phyloP scores from a whole-genome alignment of 2,888 invertebrate species.

The Euphydryas editha region DNA sequence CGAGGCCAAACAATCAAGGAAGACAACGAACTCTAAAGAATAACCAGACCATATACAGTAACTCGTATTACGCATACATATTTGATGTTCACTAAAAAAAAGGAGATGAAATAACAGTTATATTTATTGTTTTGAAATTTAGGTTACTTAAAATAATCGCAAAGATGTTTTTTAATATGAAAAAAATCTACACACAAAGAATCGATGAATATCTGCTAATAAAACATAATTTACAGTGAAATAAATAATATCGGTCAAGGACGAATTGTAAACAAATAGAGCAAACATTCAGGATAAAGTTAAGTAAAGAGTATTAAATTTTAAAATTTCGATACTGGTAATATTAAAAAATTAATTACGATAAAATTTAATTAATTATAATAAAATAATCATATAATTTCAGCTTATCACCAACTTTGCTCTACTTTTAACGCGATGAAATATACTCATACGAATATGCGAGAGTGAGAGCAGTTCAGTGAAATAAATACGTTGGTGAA shows the following conservation, averaged over 20 bases:
- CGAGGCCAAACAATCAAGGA: constrained; percentile 9
- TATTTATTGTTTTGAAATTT: neutral
- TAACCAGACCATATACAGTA: constrained; percentile 5
- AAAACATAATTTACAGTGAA: neutral
- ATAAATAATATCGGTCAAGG: constrained; percentile 1
- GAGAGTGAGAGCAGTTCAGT: too few relatives aligned
- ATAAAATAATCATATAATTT: neutral
- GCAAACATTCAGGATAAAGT: neutral
- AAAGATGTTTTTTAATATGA: neutral
- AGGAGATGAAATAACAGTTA: neutral
- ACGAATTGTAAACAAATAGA: constrained; percentile 2
- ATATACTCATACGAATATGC: neutral
- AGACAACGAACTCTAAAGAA: constrained; percentile 13
- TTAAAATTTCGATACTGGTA: neutral
- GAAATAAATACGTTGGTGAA: too few relatives aligned
- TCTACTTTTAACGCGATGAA: neutral
- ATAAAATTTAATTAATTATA: neutral
- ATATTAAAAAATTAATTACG: neutral
- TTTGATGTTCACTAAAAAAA: neutral
- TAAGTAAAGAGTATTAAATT: neutral
- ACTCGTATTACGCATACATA: constrained; percentile 5
- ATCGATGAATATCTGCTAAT: too few relatives aligned
- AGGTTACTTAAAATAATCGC: neutral
- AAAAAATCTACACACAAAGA: too few relatives aligned
- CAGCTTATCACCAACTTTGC: neutral